A percentile compares a stretch with the other conserved stretches of the same genome.
Evolutionary conservation across 2,888 invertebrate genomes (phyloP).

Genomic region (Brachylomia viminalis): DNA sequence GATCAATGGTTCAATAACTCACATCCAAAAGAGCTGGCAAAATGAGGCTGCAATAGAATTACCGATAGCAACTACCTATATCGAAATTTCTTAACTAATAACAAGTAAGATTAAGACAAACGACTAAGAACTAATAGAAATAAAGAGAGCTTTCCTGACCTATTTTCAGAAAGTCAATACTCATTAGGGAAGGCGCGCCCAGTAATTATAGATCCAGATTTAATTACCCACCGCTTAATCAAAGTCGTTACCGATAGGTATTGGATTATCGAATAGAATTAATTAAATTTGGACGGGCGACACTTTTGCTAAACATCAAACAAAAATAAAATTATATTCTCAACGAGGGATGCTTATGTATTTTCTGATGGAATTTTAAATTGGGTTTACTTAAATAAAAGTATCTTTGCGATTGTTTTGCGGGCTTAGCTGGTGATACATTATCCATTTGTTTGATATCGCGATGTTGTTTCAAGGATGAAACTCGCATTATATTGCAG

Average conservation of each 20-base stretch:
- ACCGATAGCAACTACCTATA: no score
- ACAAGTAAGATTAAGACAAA: not conserved
- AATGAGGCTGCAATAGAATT: not conserved
- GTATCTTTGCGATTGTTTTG: slow-evolving; percentile 25
- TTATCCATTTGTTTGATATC: slow-evolving; percentile 20
- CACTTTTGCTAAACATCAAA: slow-evolving; percentile 15
- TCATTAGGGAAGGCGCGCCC: slow-evolving; percentile 29
- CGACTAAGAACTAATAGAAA: not conserved
- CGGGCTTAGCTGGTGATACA: slow-evolving; percentile 19
- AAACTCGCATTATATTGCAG: not conserved
- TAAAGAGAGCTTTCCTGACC: slow-evolving; percentile 10
- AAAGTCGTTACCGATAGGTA: slow-evolving; percentile 31
- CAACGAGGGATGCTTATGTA: slow-evolving; percentile 15
- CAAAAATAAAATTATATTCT: not conserved
- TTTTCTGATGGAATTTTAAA: slow-evolving; percentile 33
- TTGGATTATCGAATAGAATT: slow-evolving; percentile 19
- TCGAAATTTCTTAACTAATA: no score
- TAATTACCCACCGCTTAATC: slow-evolving; percentile 38
- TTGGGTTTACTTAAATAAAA: slow-evolving; percentile 32
- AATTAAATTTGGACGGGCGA: slow-evolving; percentile 6
- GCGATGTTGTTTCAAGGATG: slow-evolving; percentile 5
- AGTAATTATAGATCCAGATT: slow-evolving; percentile 34
- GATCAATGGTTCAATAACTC: not conserved
- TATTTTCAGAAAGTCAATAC: slow-evolving; percentile 31
- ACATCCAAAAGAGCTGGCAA: not conserved